Conservation (phyloP, 2,113 vertebrate species). For the Heptranchias perlo region DNA sequence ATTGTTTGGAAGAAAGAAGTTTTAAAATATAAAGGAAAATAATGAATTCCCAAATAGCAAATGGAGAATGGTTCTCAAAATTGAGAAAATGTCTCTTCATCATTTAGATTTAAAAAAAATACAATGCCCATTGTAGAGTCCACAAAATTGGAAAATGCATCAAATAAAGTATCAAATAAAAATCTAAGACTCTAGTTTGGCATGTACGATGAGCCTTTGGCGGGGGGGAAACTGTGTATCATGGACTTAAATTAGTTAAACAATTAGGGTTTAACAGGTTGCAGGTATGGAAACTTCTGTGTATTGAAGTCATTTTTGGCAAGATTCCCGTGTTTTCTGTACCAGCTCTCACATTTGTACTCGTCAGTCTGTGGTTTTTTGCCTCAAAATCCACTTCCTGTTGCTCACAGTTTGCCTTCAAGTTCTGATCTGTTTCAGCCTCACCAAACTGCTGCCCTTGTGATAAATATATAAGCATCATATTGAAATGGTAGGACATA, state of each 20-base stretch:
- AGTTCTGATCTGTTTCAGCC: background rate
- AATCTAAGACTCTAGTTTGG: background rate
- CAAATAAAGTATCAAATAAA: background rate
- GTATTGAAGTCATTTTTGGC: background rate
- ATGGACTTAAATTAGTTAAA: background rate
- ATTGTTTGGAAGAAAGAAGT: background rate
- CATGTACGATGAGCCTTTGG: no score
- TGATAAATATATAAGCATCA: no score
- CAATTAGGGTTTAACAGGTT: background rate
- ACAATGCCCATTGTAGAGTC: background rate
- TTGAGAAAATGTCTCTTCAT: background rate
- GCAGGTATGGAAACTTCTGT: background rate
- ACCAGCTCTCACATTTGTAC: background rate
- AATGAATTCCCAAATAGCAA: background rate
- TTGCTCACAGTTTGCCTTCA: no score
- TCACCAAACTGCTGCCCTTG: background rate
- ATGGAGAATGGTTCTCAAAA: background rate
- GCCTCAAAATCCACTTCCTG: no score
- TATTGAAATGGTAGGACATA: no score
- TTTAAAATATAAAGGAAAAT: background rate
- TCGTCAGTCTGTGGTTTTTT: background rate
- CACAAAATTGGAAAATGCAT: background rate
- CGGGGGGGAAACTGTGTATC: background rate
- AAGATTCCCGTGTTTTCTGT: background rate
- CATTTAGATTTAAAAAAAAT: background rate